Evolutionary conservation across 2,888 invertebrate genomes (phyloP).

Genomic region (Pollenia amentaria): DNA sequence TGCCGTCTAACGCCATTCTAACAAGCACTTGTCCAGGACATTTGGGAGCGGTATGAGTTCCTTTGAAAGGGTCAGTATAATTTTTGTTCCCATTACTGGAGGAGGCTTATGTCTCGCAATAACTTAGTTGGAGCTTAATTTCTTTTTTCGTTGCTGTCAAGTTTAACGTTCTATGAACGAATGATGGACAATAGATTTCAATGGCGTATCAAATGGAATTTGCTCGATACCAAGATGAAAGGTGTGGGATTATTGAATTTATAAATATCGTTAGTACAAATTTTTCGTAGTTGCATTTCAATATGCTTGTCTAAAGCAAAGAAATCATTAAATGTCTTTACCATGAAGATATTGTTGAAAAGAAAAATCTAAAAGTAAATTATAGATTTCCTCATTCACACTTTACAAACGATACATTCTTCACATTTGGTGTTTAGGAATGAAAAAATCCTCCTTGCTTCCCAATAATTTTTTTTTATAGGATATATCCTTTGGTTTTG

Average conservation of each 20-base stretch:
- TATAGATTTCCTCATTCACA: too few species aligned
- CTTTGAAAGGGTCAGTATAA: constrained; percentile 48
- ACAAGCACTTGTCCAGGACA: constrained; percentile 59
- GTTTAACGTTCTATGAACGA: constrained; percentile 68
- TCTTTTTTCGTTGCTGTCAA: constrained; percentile 70
- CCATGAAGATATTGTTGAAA: too few species aligned
- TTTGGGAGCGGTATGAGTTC: constrained; percentile 45
- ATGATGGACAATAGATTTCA: constrained; percentile 68
- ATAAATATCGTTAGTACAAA: neutral
- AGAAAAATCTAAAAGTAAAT: too few species aligned
- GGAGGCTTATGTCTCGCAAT: constrained; percentile 72
- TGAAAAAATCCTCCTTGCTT: too few species aligned
- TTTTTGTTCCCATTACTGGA: constrained; percentile 63
- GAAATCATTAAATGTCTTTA: too few species aligned
- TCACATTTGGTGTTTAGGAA: too few species aligned
- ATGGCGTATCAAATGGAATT: constrained; percentile 60
- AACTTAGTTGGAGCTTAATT: constrained; percentile 71
- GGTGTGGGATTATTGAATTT: constrained; percentile 41
- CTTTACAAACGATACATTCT: too few species aligned
- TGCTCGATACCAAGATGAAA: constrained; percentile 44
- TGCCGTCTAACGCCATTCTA: constrained; percentile 61
- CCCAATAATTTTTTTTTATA: too few species aligned
- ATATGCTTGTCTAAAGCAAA: too few species aligned
- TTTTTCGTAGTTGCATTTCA: too few species aligned
- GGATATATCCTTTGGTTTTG: too few species aligned